phyloP scores from a whole-genome alignment of 2,888 invertebrate species.

The Ditula angustiorana region DNA sequence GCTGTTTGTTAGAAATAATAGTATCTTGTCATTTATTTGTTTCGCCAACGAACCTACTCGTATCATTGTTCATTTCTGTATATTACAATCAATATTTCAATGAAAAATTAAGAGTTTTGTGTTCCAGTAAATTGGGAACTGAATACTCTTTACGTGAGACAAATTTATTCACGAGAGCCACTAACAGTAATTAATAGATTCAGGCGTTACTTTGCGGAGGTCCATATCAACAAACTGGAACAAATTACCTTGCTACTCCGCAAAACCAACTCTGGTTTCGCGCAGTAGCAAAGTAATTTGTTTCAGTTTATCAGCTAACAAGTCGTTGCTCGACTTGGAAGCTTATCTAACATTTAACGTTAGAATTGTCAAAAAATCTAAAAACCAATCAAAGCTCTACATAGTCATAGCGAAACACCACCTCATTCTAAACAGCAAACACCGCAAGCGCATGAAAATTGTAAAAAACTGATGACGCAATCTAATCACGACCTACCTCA shows the following conservation, averaged over 20 bases:
- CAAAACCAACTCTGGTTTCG: too few species aligned
- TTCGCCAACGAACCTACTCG: not conserved
- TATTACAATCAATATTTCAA: constrained; percentile 1
- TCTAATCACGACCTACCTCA: constrained; percentile 21
- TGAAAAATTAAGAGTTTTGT: not conserved
- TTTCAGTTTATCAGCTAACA: not conserved
- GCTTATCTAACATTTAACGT: too few species aligned
- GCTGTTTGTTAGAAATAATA: not conserved
- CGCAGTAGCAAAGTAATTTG: too few species aligned
- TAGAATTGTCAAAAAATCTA: not conserved
- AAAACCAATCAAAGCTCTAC: not conserved
- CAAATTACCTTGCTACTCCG: too few species aligned
- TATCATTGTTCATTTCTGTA: not conserved
- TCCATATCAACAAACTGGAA: too few species aligned
- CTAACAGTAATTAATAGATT: too few species aligned
- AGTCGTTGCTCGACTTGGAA: too few species aligned
- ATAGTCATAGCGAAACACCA: not conserved
- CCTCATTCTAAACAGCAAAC: not conserved
- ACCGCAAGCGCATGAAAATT: not conserved
- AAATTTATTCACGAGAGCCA: too few species aligned
- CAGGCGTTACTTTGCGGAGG: too few species aligned
- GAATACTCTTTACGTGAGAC: not conserved
- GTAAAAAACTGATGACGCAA: constrained; percentile 1
- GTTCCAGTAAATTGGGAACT: not conserved
- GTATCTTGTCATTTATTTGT: not conserved